Evolutionary conservation across 2,888 invertebrate genomes (phyloP), one percentile per base, ranked within the genome.

Genomic region (Microchrysa polita): DNA sequence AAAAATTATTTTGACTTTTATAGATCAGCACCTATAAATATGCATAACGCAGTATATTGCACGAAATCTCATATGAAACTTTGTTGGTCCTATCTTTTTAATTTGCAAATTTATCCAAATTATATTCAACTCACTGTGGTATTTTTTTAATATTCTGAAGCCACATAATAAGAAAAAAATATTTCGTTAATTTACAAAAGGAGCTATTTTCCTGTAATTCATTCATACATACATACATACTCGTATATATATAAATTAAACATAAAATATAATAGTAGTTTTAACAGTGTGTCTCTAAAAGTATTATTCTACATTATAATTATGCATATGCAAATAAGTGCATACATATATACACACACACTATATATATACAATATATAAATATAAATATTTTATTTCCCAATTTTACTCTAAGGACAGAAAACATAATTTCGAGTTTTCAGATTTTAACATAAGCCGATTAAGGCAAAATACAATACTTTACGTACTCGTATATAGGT

Each of bases 401-500:
- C 44, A 65, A 44, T 65, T 40, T 16, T 14, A 55, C 7, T 34
- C 34, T n/a, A 18, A 7, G 55, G 69, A 57, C 27, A 55, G 55
- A 40, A 48, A 48, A 48, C 27, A 5, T 7, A 2, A 2, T 34
- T 34, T 34, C 4, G 27, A 34, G 27, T 34, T 60, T 60, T 23
- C 53, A 67, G 53, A 40, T 69, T 69, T 69, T 55, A 69, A 44
- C 53, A 10, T 67, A 57, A 55, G 40, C 20, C 22, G 23, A 18
- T 18, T 18, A 57, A 57, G 22, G 48, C 12, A n/a, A 10, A 42
- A 48, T n/a, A 48, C n/a, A n/a, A n/a, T 23, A 59, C 27, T 23
- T n/a, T n/a, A n/a, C n/a, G n/a, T n/a, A n/a, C n/a, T n/a, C n/a
- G n/a, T n/a, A n/a, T n/a, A n/a, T n/a, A n/a, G n/a, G n/a, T n/a